These are phyloP conservation scores for Tryphoninae sp. DNA, from an alignment of 2,888 invertebrate species.

Conservation along the genomic window DNA sequence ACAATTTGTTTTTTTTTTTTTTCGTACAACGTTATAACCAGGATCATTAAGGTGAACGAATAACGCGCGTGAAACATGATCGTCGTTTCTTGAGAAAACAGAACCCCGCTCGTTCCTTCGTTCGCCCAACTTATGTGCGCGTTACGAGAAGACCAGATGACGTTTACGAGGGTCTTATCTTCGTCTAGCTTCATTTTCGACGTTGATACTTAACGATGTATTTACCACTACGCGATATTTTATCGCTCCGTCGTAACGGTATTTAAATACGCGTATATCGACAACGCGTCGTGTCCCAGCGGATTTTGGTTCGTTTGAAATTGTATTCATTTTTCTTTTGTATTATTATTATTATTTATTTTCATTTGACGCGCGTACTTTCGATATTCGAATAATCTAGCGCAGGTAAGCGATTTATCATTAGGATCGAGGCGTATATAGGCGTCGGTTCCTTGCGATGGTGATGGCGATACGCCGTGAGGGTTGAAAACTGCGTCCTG, in stretches of 20 bases:
- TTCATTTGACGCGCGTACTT: no score
- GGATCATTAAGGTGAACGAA: conserved; percentile 19
- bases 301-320: neutral
- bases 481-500: neutral
- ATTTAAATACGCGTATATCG: conserved; percentile 9
- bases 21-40: conserved; percentile 3
- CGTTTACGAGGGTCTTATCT: conserved; percentile 49
- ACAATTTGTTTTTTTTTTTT: neutral
- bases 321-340: conserved; percentile 5
- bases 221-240: conserved; percentile 48
- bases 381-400: conserved; percentile 10
- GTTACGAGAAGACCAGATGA: conserved; percentile 28
- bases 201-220: conserved; percentile 49
- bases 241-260: conserved; percentile 45
- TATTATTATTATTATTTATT: conserved; percentile 3
- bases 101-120: neutral
- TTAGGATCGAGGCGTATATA: neutral
- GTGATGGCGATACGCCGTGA: neutral
- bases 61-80: conserved; percentile 19
- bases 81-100: conserved; percentile 30
- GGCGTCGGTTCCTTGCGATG: neutral
- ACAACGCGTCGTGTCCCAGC: neutral
- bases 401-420: neutral
- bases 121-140: neutral
- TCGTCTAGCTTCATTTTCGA: conserved; percentile 46